Conservation (phyloP, 2,797 vertebrate species). For the Eulemur mongoz region DNA sequence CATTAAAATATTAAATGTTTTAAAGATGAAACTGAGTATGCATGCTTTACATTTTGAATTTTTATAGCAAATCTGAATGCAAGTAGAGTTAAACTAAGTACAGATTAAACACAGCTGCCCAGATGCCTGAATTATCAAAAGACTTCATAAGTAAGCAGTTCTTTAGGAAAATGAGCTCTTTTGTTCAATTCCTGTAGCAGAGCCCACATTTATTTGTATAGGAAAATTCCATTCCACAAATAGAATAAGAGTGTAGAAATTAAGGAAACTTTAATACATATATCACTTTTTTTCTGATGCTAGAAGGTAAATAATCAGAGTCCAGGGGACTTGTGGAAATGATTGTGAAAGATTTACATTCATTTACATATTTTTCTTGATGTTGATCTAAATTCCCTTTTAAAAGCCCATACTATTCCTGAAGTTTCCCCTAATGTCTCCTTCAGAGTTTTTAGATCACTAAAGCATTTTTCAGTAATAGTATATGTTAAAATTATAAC, state of each 20-base stretch:
- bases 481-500: neutral
- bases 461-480: neutral
- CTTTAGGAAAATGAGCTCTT: slow-evolving; percentile 74
- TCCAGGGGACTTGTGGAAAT: neutral
- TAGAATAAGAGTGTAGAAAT: slow-evolving; percentile 35
- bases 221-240: slow-evolving; percentile 73
- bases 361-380: slow-evolving; percentile 5
- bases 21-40: slow-evolving; percentile 41
- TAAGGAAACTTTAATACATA: neutral
- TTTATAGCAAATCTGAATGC: slow-evolving; percentile 67
- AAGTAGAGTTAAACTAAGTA: slow-evolving; percentile 58
- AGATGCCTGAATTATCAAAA: slow-evolving; percentile 79
- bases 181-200: slow-evolving; percentile 65
- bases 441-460: neutral
- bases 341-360: neutral
- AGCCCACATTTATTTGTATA: slow-evolving; percentile 59
- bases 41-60: slow-evolving; percentile 57
- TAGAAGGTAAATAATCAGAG: slow-evolving; percentile 12
- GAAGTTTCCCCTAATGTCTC: neutral
- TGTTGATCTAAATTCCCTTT: neutral
- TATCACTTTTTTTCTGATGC: neutral
- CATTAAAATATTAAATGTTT: slow-evolving; percentile 53
- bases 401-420: neutral
- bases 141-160: slow-evolving; percentile 78
- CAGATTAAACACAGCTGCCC: slow-evolving; percentile 76